phyloP scores from a whole-genome alignment of 2,888 invertebrate genomes.

The Pachycephus smyrnensis region DNA sequence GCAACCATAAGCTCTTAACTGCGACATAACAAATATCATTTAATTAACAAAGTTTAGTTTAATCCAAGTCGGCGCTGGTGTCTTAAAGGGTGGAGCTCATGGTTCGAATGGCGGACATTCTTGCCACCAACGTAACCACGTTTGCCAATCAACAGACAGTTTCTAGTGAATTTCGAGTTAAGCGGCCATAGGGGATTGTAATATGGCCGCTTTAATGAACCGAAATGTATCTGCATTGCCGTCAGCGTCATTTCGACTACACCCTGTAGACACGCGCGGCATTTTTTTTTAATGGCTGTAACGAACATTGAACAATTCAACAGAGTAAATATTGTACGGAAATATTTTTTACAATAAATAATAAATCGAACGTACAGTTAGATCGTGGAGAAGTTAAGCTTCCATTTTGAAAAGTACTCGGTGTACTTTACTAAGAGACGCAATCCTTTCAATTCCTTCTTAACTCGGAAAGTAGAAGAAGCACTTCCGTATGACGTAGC shows the following conservation, averaged over 20 bases:
- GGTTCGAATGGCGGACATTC: neutral
- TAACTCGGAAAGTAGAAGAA: neutral
- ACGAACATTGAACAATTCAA: neutral
- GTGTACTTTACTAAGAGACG: neutral
- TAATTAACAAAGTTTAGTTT: slow-evolving; percentile 18
- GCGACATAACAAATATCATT: slow-evolving; percentile 17
- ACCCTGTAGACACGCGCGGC: neutral
- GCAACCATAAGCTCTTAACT: neutral
- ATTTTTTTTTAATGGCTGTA: neutral
- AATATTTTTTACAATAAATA: neutral
- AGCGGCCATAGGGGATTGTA: neutral
- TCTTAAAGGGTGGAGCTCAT: slow-evolving; percentile 14
- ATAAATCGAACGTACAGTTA: neutral
- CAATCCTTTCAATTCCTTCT: neutral
- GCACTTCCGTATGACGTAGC: neutral
- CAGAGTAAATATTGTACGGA: neutral
- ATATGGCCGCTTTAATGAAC: neutral
- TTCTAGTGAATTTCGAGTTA: neutral
- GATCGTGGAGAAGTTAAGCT: neutral
- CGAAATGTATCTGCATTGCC: neutral
- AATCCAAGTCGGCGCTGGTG: slow-evolving; percentile 8
- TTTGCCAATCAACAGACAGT: slow-evolving; percentile 19
- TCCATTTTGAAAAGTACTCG: neutral
- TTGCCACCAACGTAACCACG: slow-evolving; percentile 9
- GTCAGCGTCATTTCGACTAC: neutral